phyloP scores from a whole-genome alignment of 1,140 invertebrate species.

The Eulimnadia texana region DNA sequence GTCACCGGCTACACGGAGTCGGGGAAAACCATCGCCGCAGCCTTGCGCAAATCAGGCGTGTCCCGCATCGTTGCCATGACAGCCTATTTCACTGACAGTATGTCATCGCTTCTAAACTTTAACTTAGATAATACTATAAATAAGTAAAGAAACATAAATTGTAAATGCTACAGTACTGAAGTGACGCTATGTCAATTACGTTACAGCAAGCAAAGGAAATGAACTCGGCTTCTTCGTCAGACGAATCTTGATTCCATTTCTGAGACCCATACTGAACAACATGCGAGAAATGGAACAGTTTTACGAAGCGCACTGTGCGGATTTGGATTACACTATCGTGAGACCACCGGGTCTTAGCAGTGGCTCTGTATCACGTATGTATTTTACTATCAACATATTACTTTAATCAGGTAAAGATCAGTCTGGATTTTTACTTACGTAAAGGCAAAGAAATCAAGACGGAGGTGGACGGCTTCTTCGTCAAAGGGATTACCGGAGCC shows the following conservation, averaged over 20 bases:
- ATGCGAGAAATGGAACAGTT: constrained; percentile 29
- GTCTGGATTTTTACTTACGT: neutral
- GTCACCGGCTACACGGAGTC: constrained; percentile 24
- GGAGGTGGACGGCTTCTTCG: neutral
- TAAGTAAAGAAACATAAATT: neutral
- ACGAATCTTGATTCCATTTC: constrained; percentile 25
- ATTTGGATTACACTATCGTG: constrained; percentile 29
- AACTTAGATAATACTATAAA: too few relatives aligned
- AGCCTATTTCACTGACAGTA: constrained; percentile 21
- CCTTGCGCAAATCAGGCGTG: constrained; percentile 20
- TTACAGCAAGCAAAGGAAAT: neutral
- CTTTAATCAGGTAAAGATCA: neutral
- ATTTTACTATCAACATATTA: neutral
- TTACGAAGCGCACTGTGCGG: constrained; percentile 22
- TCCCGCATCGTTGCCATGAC: constrained; percentile 22
- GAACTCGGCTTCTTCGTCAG: constrained; percentile 25
- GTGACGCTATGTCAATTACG: neutral
- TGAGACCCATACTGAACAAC: constrained; percentile 24
- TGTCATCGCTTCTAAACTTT: too few relatives aligned
- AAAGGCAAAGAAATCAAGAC: constrained; percentile 1
- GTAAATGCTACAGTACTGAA: neutral
- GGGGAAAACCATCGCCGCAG: constrained; percentile 21
- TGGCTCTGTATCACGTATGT: constrained; percentile 15
- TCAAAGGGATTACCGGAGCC: neutral
- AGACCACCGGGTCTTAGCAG: constrained; percentile 25